Percentiles rank a stretch among this genome's conserved stretches.
Evolutionary conservation across 2,113 vertebrate species (phyloP).

Genomic region (Planiliza haematocheilus): DNA sequence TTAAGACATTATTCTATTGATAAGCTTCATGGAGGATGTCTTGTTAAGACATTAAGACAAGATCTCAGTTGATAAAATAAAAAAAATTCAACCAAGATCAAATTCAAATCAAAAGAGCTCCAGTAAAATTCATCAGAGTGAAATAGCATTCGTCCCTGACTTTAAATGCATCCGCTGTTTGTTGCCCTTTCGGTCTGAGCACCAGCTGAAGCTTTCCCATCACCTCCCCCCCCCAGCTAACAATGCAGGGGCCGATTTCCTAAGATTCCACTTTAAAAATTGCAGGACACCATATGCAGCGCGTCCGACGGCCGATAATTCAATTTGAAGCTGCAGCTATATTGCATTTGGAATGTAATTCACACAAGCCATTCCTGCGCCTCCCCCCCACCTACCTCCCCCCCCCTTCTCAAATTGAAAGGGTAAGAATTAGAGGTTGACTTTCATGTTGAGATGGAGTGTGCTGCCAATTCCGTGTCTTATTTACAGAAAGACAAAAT

Average conservation of each 20-base stretch:
- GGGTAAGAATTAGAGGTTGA: conserved; percentile 61
- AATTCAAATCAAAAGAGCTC: conserved; percentile 17
- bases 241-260: conserved; percentile 60
- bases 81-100: background rate
- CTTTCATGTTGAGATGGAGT: conserved; percentile 66
- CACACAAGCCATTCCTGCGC: conserved; percentile 52
- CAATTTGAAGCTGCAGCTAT: conserved; percentile 73
- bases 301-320: conserved; percentile 70
- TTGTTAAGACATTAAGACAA: too few relatives aligned
- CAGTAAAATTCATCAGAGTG: conserved; percentile 40
- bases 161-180: conserved; percentile 39
- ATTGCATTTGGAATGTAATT: conserved; percentile 73
- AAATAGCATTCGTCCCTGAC: conserved; percentile 20
- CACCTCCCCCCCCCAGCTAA: conserved; percentile 58
- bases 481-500: conserved; percentile 64
- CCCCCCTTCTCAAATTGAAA: conserved; percentile 62
- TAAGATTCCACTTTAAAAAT: conserved; percentile 65
- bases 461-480: conserved; percentile 57
- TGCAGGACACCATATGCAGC: conserved; percentile 49
- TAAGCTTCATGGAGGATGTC: too few relatives aligned
- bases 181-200: conserved; percentile 32
- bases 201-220: conserved; percentile 60
- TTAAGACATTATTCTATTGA: too few relatives aligned
- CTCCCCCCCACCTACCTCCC: conserved; percentile 59
- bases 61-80: too few relatives aligned